Conservation (phyloP, 2,888 invertebrate species). For the Branchipolynoe longqiensis region DNA sequence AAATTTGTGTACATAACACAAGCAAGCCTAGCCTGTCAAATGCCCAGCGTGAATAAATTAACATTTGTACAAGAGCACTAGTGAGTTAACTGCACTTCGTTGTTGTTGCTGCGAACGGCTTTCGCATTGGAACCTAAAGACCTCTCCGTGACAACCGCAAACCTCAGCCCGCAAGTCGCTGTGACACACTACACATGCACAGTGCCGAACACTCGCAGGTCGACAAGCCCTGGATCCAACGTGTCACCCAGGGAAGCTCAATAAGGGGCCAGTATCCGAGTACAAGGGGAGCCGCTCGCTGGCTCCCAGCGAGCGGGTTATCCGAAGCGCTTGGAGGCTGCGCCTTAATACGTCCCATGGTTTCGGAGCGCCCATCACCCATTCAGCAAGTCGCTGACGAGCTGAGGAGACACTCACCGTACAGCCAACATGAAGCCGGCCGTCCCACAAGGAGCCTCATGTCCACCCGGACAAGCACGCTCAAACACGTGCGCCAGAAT, state of each 20-base stretch:
- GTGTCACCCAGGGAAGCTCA: slow-evolving; percentile 65
- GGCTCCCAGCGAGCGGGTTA: neutral
- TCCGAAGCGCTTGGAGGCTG: no score
- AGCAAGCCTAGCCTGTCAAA: slow-evolving; percentile 33
- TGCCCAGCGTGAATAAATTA: slow-evolving; percentile 52
- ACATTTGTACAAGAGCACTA: slow-evolving; percentile 54
- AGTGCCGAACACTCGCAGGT: slow-evolving; percentile 19
- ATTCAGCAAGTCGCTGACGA: neutral
- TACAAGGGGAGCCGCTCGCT: neutral
- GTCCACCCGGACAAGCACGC: neutral
- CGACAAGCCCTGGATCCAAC: slow-evolving; percentile 66
- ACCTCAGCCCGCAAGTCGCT: slow-evolving; percentile 10
- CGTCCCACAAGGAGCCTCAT: slow-evolving; percentile 28
- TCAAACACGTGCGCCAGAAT: slow-evolving; percentile 17
- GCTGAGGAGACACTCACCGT: neutral
- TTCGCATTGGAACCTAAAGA: neutral
- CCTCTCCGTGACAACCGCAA: slow-evolving; percentile 30
- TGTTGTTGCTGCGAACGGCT: slow-evolving; percentile 9
- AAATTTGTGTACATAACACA: neutral
- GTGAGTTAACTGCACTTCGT: slow-evolving; percentile 42
- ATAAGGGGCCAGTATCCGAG: neutral
- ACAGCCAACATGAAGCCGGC: slow-evolving; percentile 8
- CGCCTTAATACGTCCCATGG: slow-evolving; percentile 25
- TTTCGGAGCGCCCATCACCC: neutral
- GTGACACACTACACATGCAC: slow-evolving; percentile 51